These are phyloP conservation scores for Calephelis virginiensis DNA, from an alignment of 1,140 invertebrate genomes.

Conservation along the genomic window DNA sequence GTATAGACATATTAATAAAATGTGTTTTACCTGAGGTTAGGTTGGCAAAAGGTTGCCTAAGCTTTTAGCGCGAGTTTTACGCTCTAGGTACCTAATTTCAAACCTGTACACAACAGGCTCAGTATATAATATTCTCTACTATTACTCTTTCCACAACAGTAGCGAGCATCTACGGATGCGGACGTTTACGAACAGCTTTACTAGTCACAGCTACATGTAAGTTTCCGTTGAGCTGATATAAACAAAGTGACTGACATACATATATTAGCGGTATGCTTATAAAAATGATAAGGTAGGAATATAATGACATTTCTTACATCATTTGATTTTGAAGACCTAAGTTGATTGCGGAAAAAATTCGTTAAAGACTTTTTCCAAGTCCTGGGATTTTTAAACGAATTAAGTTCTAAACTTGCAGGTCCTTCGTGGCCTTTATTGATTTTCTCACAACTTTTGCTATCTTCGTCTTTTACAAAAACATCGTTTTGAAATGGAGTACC, in stretches of 20 bases:
- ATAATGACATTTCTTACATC: conserved; percentile 50
- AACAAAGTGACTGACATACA: background rate
- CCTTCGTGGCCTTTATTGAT: conserved; percentile 54
- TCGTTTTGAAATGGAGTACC: conserved; percentile 1
- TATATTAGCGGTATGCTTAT: conserved; percentile 1
- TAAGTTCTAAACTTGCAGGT: conserved; percentile 48
- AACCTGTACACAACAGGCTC: too few relatives aligned
- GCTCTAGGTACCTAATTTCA: too few relatives aligned
- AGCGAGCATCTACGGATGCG: too few relatives aligned
- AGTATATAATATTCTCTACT: too few relatives aligned
- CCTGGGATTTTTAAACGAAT: conserved; percentile 58
- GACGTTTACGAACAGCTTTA: too few relatives aligned
- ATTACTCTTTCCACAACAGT: too few relatives aligned
- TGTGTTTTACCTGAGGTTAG: too few relatives aligned
- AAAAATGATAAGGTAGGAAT: background rate
- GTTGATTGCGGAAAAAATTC: conserved; percentile 65
- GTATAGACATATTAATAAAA: too few relatives aligned
- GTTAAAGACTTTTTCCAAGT: conserved; percentile 69
- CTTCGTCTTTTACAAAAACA: conserved; percentile 40
- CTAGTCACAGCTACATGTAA: too few relatives aligned
- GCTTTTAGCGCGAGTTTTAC: too few relatives aligned
- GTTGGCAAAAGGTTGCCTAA: too few relatives aligned
- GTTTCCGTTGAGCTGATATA: too few relatives aligned
- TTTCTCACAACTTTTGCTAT: conserved; percentile 43
- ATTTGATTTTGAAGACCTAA: conserved; percentile 64